Evolutionary conservation across 2,113 vertebrate genomes (phyloP).

Genomic region (Pedionomus torquatus): DNA sequence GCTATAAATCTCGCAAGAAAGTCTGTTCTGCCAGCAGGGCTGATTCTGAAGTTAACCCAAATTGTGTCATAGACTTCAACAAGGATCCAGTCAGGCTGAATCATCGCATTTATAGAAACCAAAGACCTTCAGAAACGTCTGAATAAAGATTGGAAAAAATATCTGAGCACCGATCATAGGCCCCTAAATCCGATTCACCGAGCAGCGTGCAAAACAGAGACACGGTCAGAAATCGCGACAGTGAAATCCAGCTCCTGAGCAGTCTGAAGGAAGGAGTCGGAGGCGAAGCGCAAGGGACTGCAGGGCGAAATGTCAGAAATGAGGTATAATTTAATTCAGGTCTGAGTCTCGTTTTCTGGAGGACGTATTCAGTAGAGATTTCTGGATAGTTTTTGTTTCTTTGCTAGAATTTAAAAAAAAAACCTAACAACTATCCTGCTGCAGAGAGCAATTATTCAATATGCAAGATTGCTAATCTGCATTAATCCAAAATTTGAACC

Average conservation of each 20-base stretch:
- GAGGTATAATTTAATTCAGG: background rate
- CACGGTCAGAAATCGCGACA: background rate
- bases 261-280: background rate
- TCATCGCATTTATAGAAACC: constrained; percentile 2
- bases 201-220: background rate
- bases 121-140: background rate
- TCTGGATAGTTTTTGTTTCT: background rate
- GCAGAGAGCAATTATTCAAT: background rate
- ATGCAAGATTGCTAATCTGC: background rate
- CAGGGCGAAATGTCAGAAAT: background rate
- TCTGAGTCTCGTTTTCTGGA: background rate
- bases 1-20: constrained; percentile 58
- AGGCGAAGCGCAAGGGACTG: background rate
- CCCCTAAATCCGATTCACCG: background rate
- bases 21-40: constrained; percentile 31
- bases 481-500: background rate
- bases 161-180: background rate
- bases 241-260: background rate
- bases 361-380: background rate
- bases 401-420: background rate
- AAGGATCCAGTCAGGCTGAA: constrained; percentile 2
- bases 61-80: constrained; percentile 26
- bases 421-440: background rate
- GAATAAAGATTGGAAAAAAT: background rate
- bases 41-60: constrained; percentile 49